These are phyloP conservation scores for Ploceus nigricollis DNA, from an alignment of 2,113 vertebrate genomes.

Conservation along the genomic window DNA sequence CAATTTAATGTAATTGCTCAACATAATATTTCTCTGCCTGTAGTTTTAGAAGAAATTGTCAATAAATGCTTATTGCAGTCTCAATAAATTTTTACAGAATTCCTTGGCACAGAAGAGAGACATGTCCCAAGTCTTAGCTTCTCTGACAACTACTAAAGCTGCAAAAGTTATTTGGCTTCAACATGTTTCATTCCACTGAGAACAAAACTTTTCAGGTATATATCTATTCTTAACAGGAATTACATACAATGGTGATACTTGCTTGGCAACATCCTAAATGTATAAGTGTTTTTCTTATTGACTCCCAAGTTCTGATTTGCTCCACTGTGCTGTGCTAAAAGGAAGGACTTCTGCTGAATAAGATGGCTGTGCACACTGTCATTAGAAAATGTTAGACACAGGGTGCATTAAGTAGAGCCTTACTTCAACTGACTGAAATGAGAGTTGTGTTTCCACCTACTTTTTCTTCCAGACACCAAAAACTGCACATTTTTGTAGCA, in stretches of 20 bases:
- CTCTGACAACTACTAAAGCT: neutral
- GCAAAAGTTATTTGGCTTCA: neutral
- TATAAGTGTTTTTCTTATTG: neutral
- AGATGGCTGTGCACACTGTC: rapidly evolving
- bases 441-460: neutral
- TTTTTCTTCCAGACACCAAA: neutral
- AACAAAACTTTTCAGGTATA: neutral
- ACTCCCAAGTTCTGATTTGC: neutral
- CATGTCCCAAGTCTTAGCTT: neutral
- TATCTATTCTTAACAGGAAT: neutral
- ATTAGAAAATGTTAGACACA: neutral
- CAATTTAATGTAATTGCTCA: neutral
- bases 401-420: neutral
- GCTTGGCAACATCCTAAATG: neutral
- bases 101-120: neutral
- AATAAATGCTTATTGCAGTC: neutral
- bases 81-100: neutral
- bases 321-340: neutral
- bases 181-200: neutral
- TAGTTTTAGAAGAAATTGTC: neutral
- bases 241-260: neutral
- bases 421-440: rapidly evolving
- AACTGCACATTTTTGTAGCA: neutral
- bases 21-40: neutral
- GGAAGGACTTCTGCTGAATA: neutral